Evolutionary conservation across 2,888 invertebrate species (phyloP).

Genomic region (Dysmachus trigonus): DNA sequence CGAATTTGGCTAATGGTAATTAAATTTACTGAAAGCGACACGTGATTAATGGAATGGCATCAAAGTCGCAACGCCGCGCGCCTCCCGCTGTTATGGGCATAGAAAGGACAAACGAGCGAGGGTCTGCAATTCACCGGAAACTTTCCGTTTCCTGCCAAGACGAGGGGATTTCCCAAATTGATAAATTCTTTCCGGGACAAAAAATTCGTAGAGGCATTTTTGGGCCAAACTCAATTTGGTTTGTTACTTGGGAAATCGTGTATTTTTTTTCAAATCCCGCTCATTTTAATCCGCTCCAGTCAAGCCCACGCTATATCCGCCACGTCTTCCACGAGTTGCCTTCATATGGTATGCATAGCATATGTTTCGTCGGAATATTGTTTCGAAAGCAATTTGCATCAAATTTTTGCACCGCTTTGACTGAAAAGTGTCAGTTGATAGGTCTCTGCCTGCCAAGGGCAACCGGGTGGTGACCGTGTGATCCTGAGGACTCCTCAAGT

Average conservation of each 20-base stretch:
- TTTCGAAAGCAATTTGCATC: conserved; percentile 33
- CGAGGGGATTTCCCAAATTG: background rate
- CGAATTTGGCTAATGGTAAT: conserved; percentile 26
- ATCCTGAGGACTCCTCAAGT: background rate
- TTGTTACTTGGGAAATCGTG: background rate
- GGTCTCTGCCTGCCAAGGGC: background rate
- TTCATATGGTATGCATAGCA: conserved; percentile 25
- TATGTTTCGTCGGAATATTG: conserved; percentile 1
- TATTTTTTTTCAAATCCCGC: background rate
- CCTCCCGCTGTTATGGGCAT: background rate
- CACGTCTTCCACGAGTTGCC: background rate
- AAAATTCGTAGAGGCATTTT: conserved; percentile 12
- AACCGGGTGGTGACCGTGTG: background rate
- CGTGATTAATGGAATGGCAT: conserved; percentile 31
- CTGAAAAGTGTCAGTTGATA: background rate
- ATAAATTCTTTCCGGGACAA: background rate
- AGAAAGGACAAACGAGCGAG: background rate
- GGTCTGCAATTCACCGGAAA: background rate
- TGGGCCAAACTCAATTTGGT: background rate
- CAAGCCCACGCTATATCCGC: background rate
- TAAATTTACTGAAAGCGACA: conserved; percentile 15
- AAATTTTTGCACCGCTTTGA: conserved; percentile 34
- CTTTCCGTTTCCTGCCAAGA: background rate
- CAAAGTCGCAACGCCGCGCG: background rate
- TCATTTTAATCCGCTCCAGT: background rate